Evolutionary conservation across 2,113 vertebrate species (phyloP).

Genomic region (Paracanthobrama guichenoti): DNA sequence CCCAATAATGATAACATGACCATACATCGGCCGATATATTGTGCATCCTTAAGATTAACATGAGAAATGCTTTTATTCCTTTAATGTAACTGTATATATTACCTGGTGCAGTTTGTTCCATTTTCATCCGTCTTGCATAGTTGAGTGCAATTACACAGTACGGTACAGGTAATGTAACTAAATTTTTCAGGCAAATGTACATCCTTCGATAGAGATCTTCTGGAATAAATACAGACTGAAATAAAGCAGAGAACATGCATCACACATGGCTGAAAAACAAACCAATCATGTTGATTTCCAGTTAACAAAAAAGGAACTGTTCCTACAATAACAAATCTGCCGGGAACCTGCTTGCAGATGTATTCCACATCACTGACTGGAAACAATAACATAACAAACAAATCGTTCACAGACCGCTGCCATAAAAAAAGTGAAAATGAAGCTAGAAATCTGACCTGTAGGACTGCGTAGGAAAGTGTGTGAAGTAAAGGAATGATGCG

Average conservation of each 20-base stretch:
- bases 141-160: slow-evolving; percentile 79
- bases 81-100: background rate
- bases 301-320: background rate
- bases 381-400: slow-evolving; percentile 12
- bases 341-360: slow-evolving; percentile 12
- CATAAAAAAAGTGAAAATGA: background rate
- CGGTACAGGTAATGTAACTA: slow-evolving; percentile 82
- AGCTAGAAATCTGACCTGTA: slow-evolving; percentile 76
- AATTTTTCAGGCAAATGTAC: slow-evolving; percentile 76
- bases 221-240: slow-evolving; percentile 77
- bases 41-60: too few species aligned
- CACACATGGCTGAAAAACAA: slow-evolving; percentile 12
- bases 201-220: slow-evolving; percentile 74
- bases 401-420: background rate
- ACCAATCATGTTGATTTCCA: background rate
- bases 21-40: too few species aligned
- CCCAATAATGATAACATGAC: too few species aligned
- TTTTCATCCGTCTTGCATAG: slow-evolving; percentile 76
- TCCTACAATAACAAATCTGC: slow-evolving; percentile 14
- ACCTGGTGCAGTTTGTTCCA: slow-evolving; percentile 80
- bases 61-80: too few species aligned
- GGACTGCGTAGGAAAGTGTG: slow-evolving; percentile 81
- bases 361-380: background rate
- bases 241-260: slow-evolving; percentile 16
- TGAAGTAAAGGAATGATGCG: slow-evolving; percentile 85